A percentile compares a stretch with the other conserved stretches of the same genome.
These are phyloP conservation scores for Vimba vimba DNA, from an alignment of 2,113 vertebrate species.

Conservation along the genomic window DNA sequence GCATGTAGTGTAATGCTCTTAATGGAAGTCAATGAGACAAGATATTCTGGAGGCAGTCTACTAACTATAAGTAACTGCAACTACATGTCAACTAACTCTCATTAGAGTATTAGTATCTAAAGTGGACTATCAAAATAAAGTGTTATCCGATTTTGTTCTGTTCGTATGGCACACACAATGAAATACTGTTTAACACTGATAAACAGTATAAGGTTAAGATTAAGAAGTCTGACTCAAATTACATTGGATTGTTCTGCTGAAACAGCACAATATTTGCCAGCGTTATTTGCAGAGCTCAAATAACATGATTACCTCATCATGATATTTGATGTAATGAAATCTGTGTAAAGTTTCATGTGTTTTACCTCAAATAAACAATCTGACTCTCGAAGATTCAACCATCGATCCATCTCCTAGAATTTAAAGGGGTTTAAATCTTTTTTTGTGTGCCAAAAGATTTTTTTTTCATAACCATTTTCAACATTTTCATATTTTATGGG, in stretches of 20 bases:
- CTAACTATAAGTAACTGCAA: too few species aligned
- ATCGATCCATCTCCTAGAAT: background rate
- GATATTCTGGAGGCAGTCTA: background rate
- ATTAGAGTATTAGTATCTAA: too few species aligned
- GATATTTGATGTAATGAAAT: conserved; percentile 27
- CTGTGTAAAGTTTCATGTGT: conserved; percentile 2
- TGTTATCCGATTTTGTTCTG: background rate
- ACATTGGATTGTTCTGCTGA: conserved; percentile 25
- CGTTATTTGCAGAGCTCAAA: background rate
- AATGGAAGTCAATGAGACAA: background rate
- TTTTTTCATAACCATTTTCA: background rate
- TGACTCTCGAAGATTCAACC: background rate
- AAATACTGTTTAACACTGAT: background rate
- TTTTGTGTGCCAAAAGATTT: background rate
- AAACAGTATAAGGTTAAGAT: background rate
- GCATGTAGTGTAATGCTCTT: background rate
- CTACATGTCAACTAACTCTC: too few species aligned
- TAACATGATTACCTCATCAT: conserved; percentile 31
- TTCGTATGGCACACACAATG: background rate
- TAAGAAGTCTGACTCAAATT: conserved; percentile 17
- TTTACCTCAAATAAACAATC: conserved; percentile 24
- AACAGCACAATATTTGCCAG: background rate
- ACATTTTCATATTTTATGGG: too few species aligned
- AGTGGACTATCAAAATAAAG: too few species aligned
- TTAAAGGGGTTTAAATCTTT: background rate